These are phyloP conservation scores for Apamea anceps DNA, from an alignment of 2,888 invertebrate species.

Conservation along the genomic window DNA sequence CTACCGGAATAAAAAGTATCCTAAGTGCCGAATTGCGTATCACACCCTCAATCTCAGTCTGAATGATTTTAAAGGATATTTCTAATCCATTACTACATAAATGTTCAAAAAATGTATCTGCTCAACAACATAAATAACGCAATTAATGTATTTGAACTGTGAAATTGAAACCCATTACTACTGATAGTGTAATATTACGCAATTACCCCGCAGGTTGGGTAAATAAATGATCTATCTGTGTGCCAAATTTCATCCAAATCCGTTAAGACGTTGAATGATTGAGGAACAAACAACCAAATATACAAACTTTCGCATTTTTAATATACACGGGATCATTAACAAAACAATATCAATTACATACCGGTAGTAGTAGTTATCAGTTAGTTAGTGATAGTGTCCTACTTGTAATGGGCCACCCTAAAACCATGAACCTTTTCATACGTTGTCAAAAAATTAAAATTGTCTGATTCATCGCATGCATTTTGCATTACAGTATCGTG, in stretches of 20 bases:
- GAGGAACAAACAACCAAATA: not conserved
- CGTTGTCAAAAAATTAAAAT: not conserved
- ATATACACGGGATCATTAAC: not conserved
- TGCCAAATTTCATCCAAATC: not conserved
- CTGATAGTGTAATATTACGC: too few relatives aligned
- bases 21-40: not conserved
- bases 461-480: slow-evolving; percentile 20
- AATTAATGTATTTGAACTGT: too few relatives aligned
- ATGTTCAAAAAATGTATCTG: too few relatives aligned
- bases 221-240: too few relatives aligned
- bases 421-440: not conserved
- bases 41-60: too few relatives aligned
- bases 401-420: not conserved
- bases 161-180: too few relatives aligned
- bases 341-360: not conserved
- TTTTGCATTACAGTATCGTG: slow-evolving; percentile 34
- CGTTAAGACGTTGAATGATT: not conserved
- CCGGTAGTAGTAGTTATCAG: too few relatives aligned
- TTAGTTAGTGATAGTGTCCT: not conserved
- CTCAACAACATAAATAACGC: too few relatives aligned
- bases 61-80: too few relatives aligned
- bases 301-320: not conserved
- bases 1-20: not conserved
- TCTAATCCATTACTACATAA: too few relatives aligned
- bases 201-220: too few relatives aligned